phyloP scores from a whole-genome alignment of 1,140 invertebrate species.

The Trichomalopsis sarcophagae region DNA sequence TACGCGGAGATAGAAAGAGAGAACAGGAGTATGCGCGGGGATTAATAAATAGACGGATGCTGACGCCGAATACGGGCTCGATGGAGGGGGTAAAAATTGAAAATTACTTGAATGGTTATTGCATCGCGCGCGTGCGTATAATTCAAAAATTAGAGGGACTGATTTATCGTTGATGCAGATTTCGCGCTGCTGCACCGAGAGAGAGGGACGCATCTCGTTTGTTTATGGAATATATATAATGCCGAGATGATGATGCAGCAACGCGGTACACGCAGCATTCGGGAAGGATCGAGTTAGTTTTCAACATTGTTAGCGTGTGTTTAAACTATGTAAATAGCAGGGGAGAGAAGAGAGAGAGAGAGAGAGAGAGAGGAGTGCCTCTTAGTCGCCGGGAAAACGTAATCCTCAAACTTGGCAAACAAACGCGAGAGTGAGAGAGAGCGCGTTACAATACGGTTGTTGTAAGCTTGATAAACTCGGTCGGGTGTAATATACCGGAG shows the following conservation, averaged over 20 bases:
- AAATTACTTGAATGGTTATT: slow-evolving; percentile 17
- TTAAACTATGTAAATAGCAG: background rate
- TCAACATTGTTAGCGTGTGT: background rate
- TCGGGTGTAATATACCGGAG: background rate
- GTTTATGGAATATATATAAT: background rate
- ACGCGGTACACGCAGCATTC: no score
- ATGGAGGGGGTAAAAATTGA: background rate
- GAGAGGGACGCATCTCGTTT: background rate
- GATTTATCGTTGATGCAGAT: background rate
- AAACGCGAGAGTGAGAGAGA: background rate
- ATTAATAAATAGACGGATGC: slow-evolving; percentile 37
- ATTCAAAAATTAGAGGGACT: background rate
- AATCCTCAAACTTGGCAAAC: background rate
- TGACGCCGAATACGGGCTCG: background rate
- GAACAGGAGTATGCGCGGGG: background rate
- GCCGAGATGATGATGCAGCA: no score
- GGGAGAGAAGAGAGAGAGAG: background rate
- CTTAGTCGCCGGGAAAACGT: background rate
- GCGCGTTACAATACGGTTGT: background rate
- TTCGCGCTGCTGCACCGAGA: no score
- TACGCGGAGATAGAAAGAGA: background rate
- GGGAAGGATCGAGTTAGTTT: background rate
- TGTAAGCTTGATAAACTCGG: background rate
- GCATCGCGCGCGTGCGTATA: background rate
- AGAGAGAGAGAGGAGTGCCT: background rate